Evolutionary conservation across 2,113 vertebrate species (phyloP), one percentile per base, ranked within the genome.

Genomic region (Apodemus sylvaticus): DNA sequence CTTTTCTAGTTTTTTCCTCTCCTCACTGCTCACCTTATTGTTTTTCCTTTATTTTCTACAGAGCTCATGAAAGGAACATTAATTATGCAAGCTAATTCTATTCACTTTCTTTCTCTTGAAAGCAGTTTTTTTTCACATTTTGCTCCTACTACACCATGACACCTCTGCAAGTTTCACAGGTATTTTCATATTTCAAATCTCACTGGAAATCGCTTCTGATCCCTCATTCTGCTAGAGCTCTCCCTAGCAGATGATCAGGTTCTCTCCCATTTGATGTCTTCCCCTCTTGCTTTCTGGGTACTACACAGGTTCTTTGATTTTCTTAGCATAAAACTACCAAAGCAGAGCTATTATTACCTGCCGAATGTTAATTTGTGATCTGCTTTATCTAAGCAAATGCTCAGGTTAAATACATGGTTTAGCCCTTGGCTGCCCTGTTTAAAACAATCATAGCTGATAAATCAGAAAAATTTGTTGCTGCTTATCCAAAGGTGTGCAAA

Each of bases 271-370:
- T n/a, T 77, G 31, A 91, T 71, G 3, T 26, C 11, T 94, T 55
- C n/a, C n/a, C 2, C 1, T 34, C 79, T 68, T 20, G 1, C n/a
- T 91, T 86, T 89, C 20, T 71, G 17, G 26, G n/a, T 31, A 55
- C 11, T 29, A 20, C 1, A 48, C 7, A 9, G 1, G 11, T 42
- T 91, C 2, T 86, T n/a, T 89, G 31, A 36, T 1, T 64, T 62
- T 76, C 89, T 86, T 79, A 94, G 82, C 78, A 76, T 89, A 82
- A 91, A 64, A n/a, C 34, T 13, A 48, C 82, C 17, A 39, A 89
- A 76, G 39, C 11, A 64, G 13, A 73, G 3, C n/a, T 83, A 11
- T 39, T 16, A 36, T 48, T 68, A 53, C 78, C 51, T 62, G 76
- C 29, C 2, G 14, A 45, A 70, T 91, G 10, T 3, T 88, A 5